Base-by-base conservation (phyloP, 2,797 vertebrate species). In the Peromyscus aztecus region DNA sequence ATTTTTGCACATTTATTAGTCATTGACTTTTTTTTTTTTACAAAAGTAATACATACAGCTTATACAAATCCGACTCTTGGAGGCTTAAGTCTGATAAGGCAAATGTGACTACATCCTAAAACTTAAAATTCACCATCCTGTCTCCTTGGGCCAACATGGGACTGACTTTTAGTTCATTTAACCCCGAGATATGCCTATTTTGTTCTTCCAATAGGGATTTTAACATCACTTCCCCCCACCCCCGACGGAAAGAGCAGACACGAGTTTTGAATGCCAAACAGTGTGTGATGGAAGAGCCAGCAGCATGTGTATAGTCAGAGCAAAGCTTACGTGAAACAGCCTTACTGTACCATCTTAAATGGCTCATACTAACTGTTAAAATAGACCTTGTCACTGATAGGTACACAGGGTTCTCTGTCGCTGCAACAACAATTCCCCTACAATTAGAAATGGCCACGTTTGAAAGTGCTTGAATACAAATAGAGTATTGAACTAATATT, bases 381-480 rank as follows among this genome's bases (percentile, higher is more conserved):
- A 24, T 59, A 2, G 4, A 95, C 71, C 57, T 88, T 90, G 59
- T 46, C 63, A 88, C 31, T 9, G 2, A 76, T 91, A 80, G 67
- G 24, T 49, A 34, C 52, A 92, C 93, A 65, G 57, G 76, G n/a
- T 55, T 94, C 21, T n/a, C 49, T 65, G 31, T 34, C 40, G 83
- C 52, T 84, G 7, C 27, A 95, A 6, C 76, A 84, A 69, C 37
- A 76, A 94, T 81, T 84, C 6, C 14, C 49, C 43, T 57, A 34
- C 14, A 82, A 82, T 7, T 71, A 55, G 73, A 83, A 88, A 94
- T 27, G 59, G 9, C 91, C 89, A 95, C 73, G 23, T 73, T 94
- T 94, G 75, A 82, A 91, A 85, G 83, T 87, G 78, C 59, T 95
- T 91, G 31, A 94, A 69, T 77, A 46, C 69, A 63, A 91, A 89